phyloP scores from a whole-genome alignment of 2,888 invertebrate genomes.

The Sphaeridia pumilis region DNA sequence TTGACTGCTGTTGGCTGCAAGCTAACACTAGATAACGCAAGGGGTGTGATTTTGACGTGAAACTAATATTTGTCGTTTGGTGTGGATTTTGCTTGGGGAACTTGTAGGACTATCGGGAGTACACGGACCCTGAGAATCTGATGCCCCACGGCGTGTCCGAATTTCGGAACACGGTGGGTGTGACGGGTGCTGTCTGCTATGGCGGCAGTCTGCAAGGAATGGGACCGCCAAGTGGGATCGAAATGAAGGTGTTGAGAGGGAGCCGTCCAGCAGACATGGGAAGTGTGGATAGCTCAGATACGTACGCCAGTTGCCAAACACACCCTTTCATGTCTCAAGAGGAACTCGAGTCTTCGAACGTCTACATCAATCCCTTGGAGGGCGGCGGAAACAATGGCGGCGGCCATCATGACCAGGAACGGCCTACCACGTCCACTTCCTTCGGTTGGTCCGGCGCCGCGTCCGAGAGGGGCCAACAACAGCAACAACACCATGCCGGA shows the following conservation, averaged over 20 bases:
- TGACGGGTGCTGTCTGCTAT: constrained; percentile 8
- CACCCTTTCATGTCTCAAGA: constrained; percentile 84
- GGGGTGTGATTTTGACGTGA: background rate
- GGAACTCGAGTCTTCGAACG: constrained; percentile 50
- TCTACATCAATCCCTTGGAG: constrained; percentile 70
- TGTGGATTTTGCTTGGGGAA: background rate
- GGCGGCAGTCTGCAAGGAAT: background rate
- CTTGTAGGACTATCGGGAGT: constrained; percentile 72
- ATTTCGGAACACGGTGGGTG: constrained; percentile 14
- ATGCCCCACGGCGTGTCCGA: constrained; percentile 52
- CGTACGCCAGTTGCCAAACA: constrained; percentile 92
- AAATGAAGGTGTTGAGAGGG: constrained; percentile 11
- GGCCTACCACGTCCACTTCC: constrained; percentile 43
- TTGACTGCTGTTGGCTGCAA: background rate
- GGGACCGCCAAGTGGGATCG: constrained; percentile 12
- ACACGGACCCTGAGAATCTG: constrained; percentile 77
- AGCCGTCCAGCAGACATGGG: constrained; percentile 39
- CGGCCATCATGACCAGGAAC: too few relatives aligned
- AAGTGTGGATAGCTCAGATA: constrained; percentile 67
- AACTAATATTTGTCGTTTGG: background rate
- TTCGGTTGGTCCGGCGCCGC: constrained; percentile 43
- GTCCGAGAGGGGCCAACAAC: constrained; percentile 41
- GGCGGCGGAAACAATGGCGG: constrained; percentile 11
- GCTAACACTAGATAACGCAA: background rate
- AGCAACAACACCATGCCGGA: constrained; percentile 38